Conservation (phyloP, 1,140 invertebrate species). For the Bilobella aurantiaca region DNA sequence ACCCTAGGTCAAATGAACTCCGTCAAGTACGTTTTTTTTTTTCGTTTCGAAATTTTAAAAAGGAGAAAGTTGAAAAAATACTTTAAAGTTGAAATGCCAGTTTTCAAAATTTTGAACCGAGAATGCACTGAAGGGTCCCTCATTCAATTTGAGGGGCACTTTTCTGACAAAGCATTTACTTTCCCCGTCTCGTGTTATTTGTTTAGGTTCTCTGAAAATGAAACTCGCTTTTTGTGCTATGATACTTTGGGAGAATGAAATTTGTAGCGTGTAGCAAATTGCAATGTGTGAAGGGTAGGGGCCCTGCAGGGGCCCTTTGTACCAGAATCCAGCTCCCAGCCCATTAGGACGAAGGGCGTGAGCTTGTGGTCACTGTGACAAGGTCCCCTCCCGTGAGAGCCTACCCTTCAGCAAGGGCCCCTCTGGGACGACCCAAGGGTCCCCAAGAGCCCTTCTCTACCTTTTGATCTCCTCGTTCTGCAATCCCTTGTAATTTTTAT, state of each 20-base stretch:
- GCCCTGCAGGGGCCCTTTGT: neutral
- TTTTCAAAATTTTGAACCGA: no score
- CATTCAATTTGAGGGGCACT: neutral
- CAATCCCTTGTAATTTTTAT: conserved; percentile 6
- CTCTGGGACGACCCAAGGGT: neutral
- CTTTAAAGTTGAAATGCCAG: no score
- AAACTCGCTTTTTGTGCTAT: no score
- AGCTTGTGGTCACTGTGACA: neutral
- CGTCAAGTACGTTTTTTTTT: no score
- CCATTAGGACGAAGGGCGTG: neutral
- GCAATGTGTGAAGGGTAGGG: neutral
- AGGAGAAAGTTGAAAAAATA: neutral
- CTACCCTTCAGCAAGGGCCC: neutral
- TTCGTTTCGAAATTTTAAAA: no score
- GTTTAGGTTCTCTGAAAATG: neutral
- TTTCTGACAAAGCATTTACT: neutral
- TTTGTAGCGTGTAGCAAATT: no score
- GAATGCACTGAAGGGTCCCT: no score
- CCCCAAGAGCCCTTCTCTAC: neutral
- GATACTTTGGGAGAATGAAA: no score
- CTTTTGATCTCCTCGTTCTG: neutral
- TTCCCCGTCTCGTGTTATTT: neutral
- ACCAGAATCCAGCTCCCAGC: neutral
- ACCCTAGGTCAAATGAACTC: no score
- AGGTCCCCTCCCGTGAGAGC: neutral